Percentiles rank a stretch among this genome's conserved stretches.
phyloP scores from a whole-genome alignment of 2,888 invertebrate genomes.

The Ischnus inquisitorius region DNA sequence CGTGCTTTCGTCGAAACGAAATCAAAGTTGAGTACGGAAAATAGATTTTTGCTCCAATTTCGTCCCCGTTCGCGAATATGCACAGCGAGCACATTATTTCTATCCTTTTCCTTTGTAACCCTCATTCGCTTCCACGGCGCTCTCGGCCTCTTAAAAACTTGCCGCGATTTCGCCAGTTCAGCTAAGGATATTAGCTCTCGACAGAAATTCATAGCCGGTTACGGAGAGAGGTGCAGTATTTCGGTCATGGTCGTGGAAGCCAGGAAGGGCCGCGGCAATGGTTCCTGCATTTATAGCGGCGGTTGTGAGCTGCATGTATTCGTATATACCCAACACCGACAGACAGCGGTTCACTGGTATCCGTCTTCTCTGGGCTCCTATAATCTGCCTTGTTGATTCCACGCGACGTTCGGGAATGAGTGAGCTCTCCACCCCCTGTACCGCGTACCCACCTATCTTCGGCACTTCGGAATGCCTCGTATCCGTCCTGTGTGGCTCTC shows the following conservation, averaged over 20 bases:
- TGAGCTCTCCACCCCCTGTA: background rate
- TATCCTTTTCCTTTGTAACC: background rate
- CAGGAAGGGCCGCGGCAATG: conserved; percentile 60
- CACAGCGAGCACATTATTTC: background rate
- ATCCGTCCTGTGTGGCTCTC: conserved; percentile 7
- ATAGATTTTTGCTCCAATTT: conserved; percentile 33
- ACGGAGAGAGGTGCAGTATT: conserved; percentile 65
- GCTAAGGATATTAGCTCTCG: conserved; percentile 67
- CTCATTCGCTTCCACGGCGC: conserved; percentile 10
- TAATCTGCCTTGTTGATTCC: conserved; percentile 43
- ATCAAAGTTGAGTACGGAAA: conserved; percentile 30
- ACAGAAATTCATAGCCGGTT: conserved; percentile 69
- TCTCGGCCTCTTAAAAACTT: conserved; percentile 57
- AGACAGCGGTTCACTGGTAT: conserved; percentile 47
- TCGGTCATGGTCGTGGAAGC: conserved; percentile 71
- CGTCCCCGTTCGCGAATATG: background rate
- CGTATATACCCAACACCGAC: conserved; percentile 17
- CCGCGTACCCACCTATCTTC: background rate
- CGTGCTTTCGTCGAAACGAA: background rate
- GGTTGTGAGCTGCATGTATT: conserved; percentile 31
- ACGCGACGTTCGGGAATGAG: conserved; percentile 20
- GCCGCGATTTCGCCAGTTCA: conserved; percentile 53
- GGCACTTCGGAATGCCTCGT: background rate
- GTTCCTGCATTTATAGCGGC: conserved; percentile 26
- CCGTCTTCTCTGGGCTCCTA: conserved; percentile 4